Conservation (phyloP, 1,140 invertebrate genomes). For the Eciton burchellii region DNA sequence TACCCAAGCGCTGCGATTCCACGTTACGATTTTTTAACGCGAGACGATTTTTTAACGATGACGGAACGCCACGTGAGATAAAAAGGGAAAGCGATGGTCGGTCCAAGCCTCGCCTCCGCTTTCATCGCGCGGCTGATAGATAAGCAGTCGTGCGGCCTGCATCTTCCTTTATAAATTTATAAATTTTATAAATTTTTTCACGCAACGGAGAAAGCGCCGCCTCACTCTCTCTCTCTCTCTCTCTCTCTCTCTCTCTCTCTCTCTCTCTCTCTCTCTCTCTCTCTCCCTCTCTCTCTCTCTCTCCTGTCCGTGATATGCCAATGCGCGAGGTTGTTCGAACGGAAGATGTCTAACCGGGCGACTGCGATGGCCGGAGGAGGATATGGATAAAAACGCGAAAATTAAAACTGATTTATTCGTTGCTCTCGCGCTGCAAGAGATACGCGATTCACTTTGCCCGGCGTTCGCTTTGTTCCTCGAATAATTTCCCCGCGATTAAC, state of each 20-base stretch:
- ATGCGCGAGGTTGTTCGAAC: background rate
- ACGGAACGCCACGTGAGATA: background rate
- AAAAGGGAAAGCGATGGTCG: background rate
- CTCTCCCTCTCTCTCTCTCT: background rate
- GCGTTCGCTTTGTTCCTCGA: background rate
- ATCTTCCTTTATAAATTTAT: too few relatives aligned
- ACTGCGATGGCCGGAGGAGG: background rate
- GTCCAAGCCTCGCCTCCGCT: background rate
- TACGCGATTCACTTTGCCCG: background rate
- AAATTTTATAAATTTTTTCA: too few relatives aligned
- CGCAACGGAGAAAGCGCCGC: too few relatives aligned
- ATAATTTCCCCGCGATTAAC: slow-evolving; percentile 36
- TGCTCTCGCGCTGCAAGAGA: background rate
- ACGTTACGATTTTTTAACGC: background rate
- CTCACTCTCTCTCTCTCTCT: too few relatives aligned
- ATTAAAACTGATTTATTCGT: slow-evolving; percentile 33
- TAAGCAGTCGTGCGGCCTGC: too few relatives aligned
- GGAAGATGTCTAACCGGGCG: background rate
- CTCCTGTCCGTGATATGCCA: background rate
- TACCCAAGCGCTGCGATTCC: background rate
- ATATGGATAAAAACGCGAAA: slow-evolving; percentile 25
- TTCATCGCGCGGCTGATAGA: background rate
- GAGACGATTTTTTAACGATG: slow-evolving; percentile 21
- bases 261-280: background rate
- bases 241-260: too few relatives aligned